Evolutionary conservation across 2,797 vertebrate species (phyloP).

Genomic region (Phalloptychus januarius): DNA sequence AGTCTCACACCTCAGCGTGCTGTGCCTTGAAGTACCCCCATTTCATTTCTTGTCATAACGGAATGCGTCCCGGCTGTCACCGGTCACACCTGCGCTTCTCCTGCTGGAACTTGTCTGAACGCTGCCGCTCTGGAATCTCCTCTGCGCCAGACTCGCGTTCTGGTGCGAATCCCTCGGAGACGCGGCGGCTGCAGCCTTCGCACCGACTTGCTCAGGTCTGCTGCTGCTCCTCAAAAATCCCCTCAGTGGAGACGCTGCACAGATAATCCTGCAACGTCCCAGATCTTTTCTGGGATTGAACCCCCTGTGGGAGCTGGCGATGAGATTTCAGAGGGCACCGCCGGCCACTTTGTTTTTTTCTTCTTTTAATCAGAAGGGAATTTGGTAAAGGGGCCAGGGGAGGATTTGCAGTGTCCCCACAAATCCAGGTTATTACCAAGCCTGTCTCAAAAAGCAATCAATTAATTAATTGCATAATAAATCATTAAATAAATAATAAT

Average conservation of each 20-base stretch:
- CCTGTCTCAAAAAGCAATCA: no score
- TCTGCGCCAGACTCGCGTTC: not conserved
- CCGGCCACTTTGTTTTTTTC: conserved; percentile 10
- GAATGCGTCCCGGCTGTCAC: conserved; percentile 10
- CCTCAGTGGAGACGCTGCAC: conserved; percentile 46
- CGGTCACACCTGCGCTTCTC: conserved; percentile 25
- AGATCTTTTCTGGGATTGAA: conserved; percentile 68
- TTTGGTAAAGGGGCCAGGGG: conserved; percentile 25
- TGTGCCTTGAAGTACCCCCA: not conserved
- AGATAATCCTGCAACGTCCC: conserved; percentile 76
- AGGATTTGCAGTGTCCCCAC: conserved; percentile 32
- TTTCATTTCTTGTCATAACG: not conserved
- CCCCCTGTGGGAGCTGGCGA: conserved; percentile 56
- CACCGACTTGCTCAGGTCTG: conserved; percentile 31
- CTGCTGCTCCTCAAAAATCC: conserved; percentile 48
- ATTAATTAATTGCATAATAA: no score
- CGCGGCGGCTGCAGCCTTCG: conserved; percentile 32
- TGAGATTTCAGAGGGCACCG: conserved; percentile 47
- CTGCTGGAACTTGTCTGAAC: conserved; percentile 14
- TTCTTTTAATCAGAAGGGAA: conserved; percentile 38
- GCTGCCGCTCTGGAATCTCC: conserved; percentile 1
- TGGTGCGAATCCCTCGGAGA: conserved; percentile 40
- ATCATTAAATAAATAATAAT: no score
- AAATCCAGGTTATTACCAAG: conserved; percentile 14
- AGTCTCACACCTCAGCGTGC: no score